A percentile compares a stretch with the other conserved stretches of the same genome.
phyloP scores from a whole-genome alignment of 2,888 invertebrate species.

The Drosophila mimetica region DNA sequence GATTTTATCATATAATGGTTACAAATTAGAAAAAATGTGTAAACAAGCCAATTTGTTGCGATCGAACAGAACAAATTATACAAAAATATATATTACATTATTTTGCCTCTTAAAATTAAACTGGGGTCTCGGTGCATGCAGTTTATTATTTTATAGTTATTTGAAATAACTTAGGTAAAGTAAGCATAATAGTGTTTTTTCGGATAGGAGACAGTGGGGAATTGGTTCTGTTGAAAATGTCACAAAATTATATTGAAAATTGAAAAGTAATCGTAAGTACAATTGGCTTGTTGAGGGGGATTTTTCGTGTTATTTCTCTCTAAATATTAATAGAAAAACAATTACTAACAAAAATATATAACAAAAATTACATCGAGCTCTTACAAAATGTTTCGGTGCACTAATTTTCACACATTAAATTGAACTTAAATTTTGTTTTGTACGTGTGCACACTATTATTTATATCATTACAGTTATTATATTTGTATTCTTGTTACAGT shows the following conservation, averaged over 20 bases:
- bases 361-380: constrained; percentile 75
- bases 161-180: constrained; percentile 74
- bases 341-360: constrained; percentile 80
- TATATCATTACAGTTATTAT: constrained; percentile 35
- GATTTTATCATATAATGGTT: constrained; percentile 52
- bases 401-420: constrained; percentile 45
- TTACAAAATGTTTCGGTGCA: constrained; percentile 43
- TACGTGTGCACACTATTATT: constrained; percentile 66
- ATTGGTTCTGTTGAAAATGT: constrained; percentile 16
- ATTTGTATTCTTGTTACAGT: constrained; percentile 59
- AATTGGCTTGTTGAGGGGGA: constrained; percentile 68
- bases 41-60: constrained; percentile 56
- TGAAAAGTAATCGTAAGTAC: constrained; percentile 63
- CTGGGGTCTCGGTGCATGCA: constrained; percentile 17
- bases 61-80: constrained; percentile 40
- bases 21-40: constrained; percentile 57
- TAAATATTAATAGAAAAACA: constrained; percentile 79
- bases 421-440: constrained; percentile 64
- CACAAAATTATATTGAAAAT: constrained; percentile 25
- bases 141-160: constrained; percentile 74
- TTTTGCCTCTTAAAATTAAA: constrained; percentile 31
- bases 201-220: constrained; percentile 7
- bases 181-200: constrained; percentile 23
- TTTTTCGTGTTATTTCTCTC: constrained; percentile 57
- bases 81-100: constrained; percentile 50